These are phyloP conservation scores for Austrofundulus limnaeus DNA, from an alignment of 2,113 vertebrate genomes.

Conservation along the genomic window DNA sequence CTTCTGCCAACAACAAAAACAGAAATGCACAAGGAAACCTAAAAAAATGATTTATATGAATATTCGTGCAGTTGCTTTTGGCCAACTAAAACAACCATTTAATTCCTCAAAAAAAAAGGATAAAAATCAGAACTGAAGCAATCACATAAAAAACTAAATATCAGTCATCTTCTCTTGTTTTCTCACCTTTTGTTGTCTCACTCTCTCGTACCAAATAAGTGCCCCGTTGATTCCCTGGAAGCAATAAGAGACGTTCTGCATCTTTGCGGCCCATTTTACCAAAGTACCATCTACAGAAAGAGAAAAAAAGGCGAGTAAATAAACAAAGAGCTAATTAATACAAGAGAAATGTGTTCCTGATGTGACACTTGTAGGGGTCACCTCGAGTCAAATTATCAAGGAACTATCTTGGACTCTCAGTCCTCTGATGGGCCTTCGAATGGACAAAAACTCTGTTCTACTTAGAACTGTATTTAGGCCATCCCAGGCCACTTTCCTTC, in stretches of 20 bases:
- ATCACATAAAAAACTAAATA: neutral
- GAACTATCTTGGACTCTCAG: too few species aligned
- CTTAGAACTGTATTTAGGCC: too few species aligned
- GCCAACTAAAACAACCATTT: too few species aligned
- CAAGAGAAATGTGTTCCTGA: neutral
- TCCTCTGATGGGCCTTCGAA: too few species aligned
- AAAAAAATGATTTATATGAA: neutral
- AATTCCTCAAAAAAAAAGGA: too few species aligned
- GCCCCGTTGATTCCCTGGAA: conserved; percentile 93
- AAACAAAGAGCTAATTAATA: neutral
- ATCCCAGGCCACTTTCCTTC: too few species aligned
- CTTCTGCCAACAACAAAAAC: neutral
- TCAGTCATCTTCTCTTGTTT: neutral
- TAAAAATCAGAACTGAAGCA: too few species aligned
- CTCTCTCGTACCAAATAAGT: conserved; percentile 97
- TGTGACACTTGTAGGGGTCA: neutral
- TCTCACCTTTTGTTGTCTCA: conserved; percentile 96
- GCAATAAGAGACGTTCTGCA: conserved; percentile 91
- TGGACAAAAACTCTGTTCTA: too few species aligned
- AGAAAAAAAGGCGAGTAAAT: conserved; percentile 25
- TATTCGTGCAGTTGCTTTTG: neutral
- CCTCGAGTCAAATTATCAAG: too few species aligned
- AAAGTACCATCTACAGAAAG: conserved; percentile 93
- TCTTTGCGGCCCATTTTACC: conserved; percentile 99
- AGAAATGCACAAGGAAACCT: neutral